A percentile compares a stretch with the other conserved stretches of the same genome.
Conservation (phyloP, 2,113 vertebrate species). For the Sclerurus mexicanus region DNA sequence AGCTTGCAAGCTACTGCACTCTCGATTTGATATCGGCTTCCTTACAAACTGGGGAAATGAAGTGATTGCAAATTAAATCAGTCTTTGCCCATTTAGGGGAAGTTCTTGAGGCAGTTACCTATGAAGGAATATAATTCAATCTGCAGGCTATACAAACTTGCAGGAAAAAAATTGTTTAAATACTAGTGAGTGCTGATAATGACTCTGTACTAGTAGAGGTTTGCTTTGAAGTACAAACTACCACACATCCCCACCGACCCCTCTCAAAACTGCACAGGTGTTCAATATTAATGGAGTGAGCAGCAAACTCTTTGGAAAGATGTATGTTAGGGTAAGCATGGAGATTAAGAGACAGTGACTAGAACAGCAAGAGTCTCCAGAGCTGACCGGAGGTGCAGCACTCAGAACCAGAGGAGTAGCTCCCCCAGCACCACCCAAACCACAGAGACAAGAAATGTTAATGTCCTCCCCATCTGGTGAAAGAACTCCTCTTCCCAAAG, state of each 20-base stretch:
- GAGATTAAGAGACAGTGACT: not conserved
- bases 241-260: no score
- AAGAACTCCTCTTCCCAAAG: not conserved
- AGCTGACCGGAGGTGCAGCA: not conserved
- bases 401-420: not conserved
- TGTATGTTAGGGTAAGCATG: fast-evolving
- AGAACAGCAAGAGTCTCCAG: not conserved
- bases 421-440: not conserved
- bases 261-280: not conserved
- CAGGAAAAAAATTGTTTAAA: not conserved
- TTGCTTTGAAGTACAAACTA: not conserved
- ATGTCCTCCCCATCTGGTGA: not conserved
- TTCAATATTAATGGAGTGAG: not conserved
- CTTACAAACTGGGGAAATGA: not conserved
- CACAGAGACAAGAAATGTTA: not conserved
- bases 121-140: not conserved
- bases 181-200: not conserved
- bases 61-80: not conserved
- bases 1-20: not conserved
- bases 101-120: not conserved
- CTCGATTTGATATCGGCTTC: not conserved
- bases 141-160: not conserved
- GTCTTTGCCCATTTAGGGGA: not conserved
- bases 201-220: not conserved
- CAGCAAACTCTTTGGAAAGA: not conserved